A percentile compares a stretch with the other conserved stretches of the same genome.
Evolutionary conservation across 2,113 vertebrate species (phyloP).

Genomic region (Thamnaconus septentrionalis): DNA sequence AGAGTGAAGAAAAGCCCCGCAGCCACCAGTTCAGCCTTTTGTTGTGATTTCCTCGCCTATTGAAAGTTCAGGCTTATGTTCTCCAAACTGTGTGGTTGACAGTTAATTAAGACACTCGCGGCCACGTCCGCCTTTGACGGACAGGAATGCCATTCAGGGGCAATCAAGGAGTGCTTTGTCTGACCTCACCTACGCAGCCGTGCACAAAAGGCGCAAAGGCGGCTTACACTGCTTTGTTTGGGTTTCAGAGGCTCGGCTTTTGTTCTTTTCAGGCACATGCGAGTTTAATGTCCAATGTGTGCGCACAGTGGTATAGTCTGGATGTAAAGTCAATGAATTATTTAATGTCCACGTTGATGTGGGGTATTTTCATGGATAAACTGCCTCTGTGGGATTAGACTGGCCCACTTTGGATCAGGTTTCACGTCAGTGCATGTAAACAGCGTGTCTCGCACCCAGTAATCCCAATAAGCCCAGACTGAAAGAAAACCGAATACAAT

Average conservation of each 20-base stretch:
- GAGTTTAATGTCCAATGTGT: no score
- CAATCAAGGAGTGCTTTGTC: constrained; percentile 48
- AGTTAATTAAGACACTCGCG: constrained; percentile 70
- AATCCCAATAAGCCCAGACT: no score
- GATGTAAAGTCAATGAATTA: no score
- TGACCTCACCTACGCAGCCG: constrained; percentile 30
- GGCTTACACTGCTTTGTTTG: neutral
- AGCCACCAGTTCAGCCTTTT: constrained; percentile 60
- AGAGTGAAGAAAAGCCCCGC: constrained; percentile 36
- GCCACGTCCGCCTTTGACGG: constrained; percentile 47
- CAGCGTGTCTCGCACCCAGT: no score
- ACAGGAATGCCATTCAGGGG: constrained; percentile 57
- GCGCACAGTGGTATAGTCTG: no score
- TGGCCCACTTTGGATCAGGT: no score
- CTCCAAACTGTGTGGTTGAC: constrained; percentile 45
- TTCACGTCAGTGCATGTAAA: no score
- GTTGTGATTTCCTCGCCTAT: constrained; percentile 55
- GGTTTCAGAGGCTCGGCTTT: neutral
- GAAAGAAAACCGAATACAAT: no score
- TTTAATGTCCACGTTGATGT: no score
- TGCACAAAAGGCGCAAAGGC: neutral
- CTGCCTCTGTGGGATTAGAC: no score
- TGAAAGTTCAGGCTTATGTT: constrained; percentile 49
- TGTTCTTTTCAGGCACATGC: no score
- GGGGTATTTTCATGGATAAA: no score